Conservation (phyloP, 1,140 invertebrate species). For the Lanistes nyassanus region DNA sequence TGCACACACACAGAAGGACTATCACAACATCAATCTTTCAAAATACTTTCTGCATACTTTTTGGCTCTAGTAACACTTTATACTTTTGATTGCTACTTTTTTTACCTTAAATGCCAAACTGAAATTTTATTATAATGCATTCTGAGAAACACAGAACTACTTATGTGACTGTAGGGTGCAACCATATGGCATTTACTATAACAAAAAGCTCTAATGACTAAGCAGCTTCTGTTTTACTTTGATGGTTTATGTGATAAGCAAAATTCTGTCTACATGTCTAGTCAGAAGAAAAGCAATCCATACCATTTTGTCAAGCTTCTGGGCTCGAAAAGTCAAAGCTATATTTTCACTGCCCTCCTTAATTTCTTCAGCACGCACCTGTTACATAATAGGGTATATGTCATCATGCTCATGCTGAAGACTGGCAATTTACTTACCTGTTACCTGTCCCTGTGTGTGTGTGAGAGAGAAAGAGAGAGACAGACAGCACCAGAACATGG, state of each 20-base stretch:
- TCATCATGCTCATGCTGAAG: neutral
- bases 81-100: no score
- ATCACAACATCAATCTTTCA: no score
- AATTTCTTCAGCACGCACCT: conserved; percentile 38
- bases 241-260: neutral
- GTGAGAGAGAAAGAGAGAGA: no score
- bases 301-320: conserved; percentile 72
- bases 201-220: neutral
- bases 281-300: neutral
- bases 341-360: conserved; percentile 25
- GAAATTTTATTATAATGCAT: neutral
- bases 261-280: neutral
- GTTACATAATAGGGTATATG: conserved; percentile 1
- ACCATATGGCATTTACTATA: neutral
- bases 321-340: conserved; percentile 63
- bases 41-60: no score
- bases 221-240: no score
- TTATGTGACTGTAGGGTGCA: neutral
- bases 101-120: no score
- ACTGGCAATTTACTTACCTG: neutral
- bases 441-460: no score
- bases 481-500: no score
- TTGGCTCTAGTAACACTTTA: no score
- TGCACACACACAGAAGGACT: neutral
- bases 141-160: neutral